Evolutionary conservation across 2,888 invertebrate species (phyloP), one percentile per base, ranked within the genome.

Genomic region (Rhyacophila evoluta): DNA sequence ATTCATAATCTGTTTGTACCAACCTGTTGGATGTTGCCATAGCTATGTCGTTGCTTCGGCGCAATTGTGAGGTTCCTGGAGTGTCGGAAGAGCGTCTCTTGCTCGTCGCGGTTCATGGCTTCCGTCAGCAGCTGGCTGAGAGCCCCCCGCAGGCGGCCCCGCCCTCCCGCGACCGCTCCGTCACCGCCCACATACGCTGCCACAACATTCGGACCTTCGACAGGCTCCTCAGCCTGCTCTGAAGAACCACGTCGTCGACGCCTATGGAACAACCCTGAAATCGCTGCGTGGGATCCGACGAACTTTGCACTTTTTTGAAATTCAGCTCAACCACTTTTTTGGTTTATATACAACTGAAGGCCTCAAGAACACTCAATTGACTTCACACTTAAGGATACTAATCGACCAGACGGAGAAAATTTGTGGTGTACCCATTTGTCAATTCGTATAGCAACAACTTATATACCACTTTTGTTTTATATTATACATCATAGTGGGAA

Each of bases 71-170:
- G 87, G 84, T 91, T 91, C 83, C 92, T 89, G 83, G 92, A 92
- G 84, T 92, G 92, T 83, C 92, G 87, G 84, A 90, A 92, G 83
- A 92, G 86, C 83, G 88, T 90, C 85, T 92, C 92, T 86, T 92
- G 92, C 85, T 92, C 92, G 82, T 91, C 91, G 80, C 92, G 89
- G 87, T 92, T 92, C 92, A 92, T 92, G 84, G 77, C 79, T 71
- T 19, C 68, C 55, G 55, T 55, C 55, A 55, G 55, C 55, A 55
- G 55, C 55, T 55, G 55, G 2, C 55, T 12, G n/a, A 36, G 33
- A n/a, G n/a, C 19, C n/a, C 28, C 25, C 37, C 41, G 28, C 71
- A 39, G 39, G 38, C n/a, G 25, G 41, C 72, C 27, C 15, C 69
- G 69, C n/a, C 39, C 15, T 74, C 72, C 36, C 27, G 25, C 10